Base-by-base conservation (phyloP, 2,113 vertebrate genomes). In the Microtus ochrogaster region DNA sequence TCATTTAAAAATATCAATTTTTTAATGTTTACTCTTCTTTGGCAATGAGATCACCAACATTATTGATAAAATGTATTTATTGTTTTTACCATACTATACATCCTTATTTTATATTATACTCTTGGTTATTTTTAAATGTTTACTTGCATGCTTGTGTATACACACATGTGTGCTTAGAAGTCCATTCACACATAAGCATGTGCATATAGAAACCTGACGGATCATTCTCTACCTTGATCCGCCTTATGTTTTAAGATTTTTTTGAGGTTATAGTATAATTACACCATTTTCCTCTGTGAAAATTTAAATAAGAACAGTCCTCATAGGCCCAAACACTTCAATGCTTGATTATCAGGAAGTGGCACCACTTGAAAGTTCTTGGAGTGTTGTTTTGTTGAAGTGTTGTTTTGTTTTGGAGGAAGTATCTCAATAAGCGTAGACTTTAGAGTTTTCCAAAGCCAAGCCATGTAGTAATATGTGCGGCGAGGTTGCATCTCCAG, bases 41-140 rank as follows among this genome's bases (percentile, higher is more conserved):
- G 36, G 19, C 11, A 76, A 63, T 58, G 49, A 28, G 17, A 28
- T 74, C 65, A 88, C 88, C 87, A 85, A 30, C 78, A 49, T 82
- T 55, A 76, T 85, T 68, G 83, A 85, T 85, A 90, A 24, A 74
- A 65, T 36, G 22, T 95, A 16, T 55, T 70, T 83, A 66, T 82
- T 44, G 76, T 58, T 73, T 79, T 79, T 55, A 22, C 65, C 22
- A 73, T 52, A 58, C 4, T 13, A 66, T 61, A 58, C 5, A 13
- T 92, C 94, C 83, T 90, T 7, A 82, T 70, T 82, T 78, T 78
- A 74, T 66, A 58, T 76, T 82, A 95, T 55, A 44, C 82, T 39
- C 77, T 88, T 96, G 39, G 41, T 44, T 83, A 84, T 84, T 65
- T 65, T 30, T 36, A 85, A 66, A 66, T 33, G 8, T 85, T 66